Conservation (phyloP, 1,140 invertebrate species). For the Scaptomyza graminum region DNA sequence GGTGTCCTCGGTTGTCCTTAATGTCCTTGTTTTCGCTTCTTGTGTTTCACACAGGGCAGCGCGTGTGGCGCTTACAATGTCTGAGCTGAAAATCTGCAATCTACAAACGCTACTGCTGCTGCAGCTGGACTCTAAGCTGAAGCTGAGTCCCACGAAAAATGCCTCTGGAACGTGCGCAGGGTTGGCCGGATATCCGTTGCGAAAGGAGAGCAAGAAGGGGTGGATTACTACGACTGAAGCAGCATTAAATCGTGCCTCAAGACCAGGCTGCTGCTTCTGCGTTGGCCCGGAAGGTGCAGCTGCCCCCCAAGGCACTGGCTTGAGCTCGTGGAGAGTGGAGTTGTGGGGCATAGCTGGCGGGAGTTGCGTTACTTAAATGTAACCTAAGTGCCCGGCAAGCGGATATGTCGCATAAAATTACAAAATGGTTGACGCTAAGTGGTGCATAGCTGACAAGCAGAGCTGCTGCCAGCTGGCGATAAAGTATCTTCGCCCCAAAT, state of each 20-base stretch:
- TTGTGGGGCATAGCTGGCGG: not conserved
- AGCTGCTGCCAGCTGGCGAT: not conserved
- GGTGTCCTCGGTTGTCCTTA: slow-evolving; percentile 22
- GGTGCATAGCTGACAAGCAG: slow-evolving; percentile 10
- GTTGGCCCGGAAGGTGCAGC: slow-evolving; percentile 48
- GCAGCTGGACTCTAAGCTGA: slow-evolving; percentile 32
- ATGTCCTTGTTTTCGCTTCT: slow-evolving; percentile 57
- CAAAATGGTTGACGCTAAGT: slow-evolving; percentile 56
- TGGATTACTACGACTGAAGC: not conserved
- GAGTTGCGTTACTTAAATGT: slow-evolving; percentile 57
- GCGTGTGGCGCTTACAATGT: slow-evolving; percentile 58
- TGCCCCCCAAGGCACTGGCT: slow-evolving; percentile 8
- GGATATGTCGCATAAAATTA: slow-evolving; percentile 76
- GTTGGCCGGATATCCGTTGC: slow-evolving; percentile 65
- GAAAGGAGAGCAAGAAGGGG: slow-evolving; percentile 16
- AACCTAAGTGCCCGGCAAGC: slow-evolving; percentile 76
- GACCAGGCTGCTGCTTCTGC: slow-evolving; percentile 9
- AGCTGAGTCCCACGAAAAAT: slow-evolving; percentile 61
- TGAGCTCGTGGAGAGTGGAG: not conserved
- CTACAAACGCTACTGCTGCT: slow-evolving; percentile 36
- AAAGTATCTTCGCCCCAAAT: slow-evolving; percentile 24
- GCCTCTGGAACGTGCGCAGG: slow-evolving; percentile 70
- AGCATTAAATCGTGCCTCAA: slow-evolving; percentile 35
- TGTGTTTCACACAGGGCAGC: slow-evolving; percentile 47
- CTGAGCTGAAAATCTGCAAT: slow-evolving; percentile 48